Base-by-base conservation (phyloP, 2,113 vertebrate genomes). In the Leucopternis melanops region DNA sequence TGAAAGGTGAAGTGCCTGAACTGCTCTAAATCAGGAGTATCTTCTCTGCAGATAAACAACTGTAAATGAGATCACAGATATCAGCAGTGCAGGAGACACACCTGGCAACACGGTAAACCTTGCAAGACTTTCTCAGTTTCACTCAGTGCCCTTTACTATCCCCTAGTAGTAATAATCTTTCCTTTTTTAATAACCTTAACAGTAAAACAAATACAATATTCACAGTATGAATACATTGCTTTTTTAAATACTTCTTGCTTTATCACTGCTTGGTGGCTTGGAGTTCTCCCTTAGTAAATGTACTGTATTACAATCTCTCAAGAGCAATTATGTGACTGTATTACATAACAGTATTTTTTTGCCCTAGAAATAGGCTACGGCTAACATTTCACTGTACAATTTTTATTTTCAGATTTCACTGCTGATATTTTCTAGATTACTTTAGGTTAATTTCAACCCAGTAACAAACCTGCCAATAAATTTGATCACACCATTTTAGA, bases 301-400 rank as follows among this genome's bases (percentile, higher is more conserved):
- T 74, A 77, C 52, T 86, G 52, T 58, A 87, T 65, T 63, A 66
- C n/a, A 94, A 70, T 81, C 45, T 88, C 57, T 94, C 73, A 63
- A 9, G 42, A 49, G 49, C 38, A 97, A 93, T 93, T 65, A 94
- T 77, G 67, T 57, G 34, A 75, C 58, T 26, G 2, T 18, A 66
- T 42, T 86, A 78, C 21, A 47, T 38, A 79, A 74, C 23, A 94
- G 61, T 38, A 85, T 62, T 78, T 90, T 90, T 90, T 92, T 21
- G 5, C 83, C 77, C 84, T 92, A 94, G 91, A 94, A 93, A 97
- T 21, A 93, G 74, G 75, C 80, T 90, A 71, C 58, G 63, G 22
- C 44, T 91, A 78, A 69, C 21, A 67, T 59, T 90, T 65, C 80
- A 75, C 49, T 38, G 32, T 38, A 62, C 13, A 70, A 12, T 34